Conservation (phyloP, 2,888 invertebrate species). For the Calameuta filiformis region DNA sequence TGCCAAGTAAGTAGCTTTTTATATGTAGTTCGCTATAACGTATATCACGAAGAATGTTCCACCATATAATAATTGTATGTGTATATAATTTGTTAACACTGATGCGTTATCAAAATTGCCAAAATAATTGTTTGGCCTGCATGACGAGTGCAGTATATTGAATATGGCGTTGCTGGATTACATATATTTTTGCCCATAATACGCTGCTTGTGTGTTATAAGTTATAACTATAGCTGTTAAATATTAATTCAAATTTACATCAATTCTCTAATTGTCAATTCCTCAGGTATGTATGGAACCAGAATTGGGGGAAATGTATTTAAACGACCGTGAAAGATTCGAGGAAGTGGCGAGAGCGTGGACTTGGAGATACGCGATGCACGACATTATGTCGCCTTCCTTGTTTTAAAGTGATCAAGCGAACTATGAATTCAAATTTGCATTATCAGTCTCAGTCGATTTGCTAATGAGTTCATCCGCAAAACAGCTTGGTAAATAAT, state of each 20-base stretch:
- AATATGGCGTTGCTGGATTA: background rate
- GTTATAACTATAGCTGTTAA: background rate
- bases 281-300: slow-evolving; percentile 90
- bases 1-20: slow-evolving; percentile 73
- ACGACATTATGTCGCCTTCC: slow-evolving; percentile 70
- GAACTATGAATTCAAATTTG: background rate
- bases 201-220: background rate
- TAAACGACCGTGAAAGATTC: slow-evolving; percentile 77
- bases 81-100: background rate
- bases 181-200: background rate
- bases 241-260: slow-evolving; percentile 16
- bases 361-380: slow-evolving; percentile 94
- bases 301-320: slow-evolving; percentile 82
- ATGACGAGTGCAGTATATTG: background rate
- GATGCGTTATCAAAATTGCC: background rate
- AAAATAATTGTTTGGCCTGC: background rate
- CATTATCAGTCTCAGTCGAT: background rate
- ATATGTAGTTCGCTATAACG: background rate
- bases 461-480: background rate
- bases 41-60: background rate
- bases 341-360: slow-evolving; percentile 85
- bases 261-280: slow-evolving; percentile 6
- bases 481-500: no score
- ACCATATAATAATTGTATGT: background rate
- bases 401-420: slow-evolving; percentile 17